phyloP scores from a whole-genome alignment of 2,888 invertebrate genomes.

The Zaprionus obscuricornis region DNA sequence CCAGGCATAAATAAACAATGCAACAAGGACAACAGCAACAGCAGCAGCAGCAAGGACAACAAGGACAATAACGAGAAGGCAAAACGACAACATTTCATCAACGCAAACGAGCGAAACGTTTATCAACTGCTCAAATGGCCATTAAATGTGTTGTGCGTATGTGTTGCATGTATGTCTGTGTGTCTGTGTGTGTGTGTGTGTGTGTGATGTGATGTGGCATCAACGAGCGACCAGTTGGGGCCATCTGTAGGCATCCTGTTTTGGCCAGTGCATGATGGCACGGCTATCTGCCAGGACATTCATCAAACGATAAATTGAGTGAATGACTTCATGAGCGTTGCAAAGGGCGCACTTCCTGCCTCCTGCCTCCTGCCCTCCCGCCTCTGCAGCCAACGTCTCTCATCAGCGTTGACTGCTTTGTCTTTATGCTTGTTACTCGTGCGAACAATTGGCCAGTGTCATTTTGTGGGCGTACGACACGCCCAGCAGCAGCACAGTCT shows the following conservation, averaged over 20 bases:
- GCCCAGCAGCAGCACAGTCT: conserved; percentile 24
- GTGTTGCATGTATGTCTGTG: conserved; percentile 10
- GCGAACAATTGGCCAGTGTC: conserved; percentile 43
- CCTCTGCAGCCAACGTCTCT: not conserved
- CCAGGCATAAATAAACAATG: conserved; percentile 75
- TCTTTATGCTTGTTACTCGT: not conserved
- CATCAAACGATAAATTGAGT: conserved; percentile 83
- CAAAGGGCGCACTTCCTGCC: conserved; percentile 74
- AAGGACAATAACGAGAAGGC: conserved; percentile 28
- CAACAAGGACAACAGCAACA: conserved; percentile 45
- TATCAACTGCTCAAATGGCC: conserved; percentile 83
- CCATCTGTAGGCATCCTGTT: conserved; percentile 27
- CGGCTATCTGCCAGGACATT: conserved; percentile 79
- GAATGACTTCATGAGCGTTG: conserved; percentile 82
- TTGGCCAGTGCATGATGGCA: conserved; percentile 30
- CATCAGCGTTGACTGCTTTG: too few relatives aligned
- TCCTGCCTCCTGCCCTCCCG: conserved; percentile 1
- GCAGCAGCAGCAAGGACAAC: conserved; percentile 19
- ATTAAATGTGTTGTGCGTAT: conserved; percentile 81
- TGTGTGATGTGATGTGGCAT: conserved; percentile 51
- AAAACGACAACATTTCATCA: conserved; percentile 78
- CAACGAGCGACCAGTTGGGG: conserved; percentile 46
- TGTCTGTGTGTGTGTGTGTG: conserved; percentile 35
- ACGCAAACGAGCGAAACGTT: conserved; percentile 81
- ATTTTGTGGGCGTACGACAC: conserved; percentile 43